phyloP scores from a whole-genome alignment of 2,888 invertebrate species.

The Eupithecia exiguata region DNA sequence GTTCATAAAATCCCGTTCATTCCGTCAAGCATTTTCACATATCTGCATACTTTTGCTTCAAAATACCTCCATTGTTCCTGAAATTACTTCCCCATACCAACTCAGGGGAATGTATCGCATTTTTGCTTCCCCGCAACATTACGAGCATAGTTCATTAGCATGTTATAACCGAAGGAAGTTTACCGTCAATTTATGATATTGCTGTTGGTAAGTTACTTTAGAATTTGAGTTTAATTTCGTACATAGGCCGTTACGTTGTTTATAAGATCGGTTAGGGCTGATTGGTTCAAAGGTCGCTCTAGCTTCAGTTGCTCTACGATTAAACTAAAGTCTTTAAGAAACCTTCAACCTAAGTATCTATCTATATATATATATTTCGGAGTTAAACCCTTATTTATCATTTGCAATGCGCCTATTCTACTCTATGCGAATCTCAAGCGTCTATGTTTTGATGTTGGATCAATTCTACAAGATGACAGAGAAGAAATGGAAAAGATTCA shows the following conservation, averaged over 20 bases:
- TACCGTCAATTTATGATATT: slow-evolving; percentile 11
- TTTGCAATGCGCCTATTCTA: no score
- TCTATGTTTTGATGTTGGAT: no score
- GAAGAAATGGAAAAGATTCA: no score
- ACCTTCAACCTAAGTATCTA: no score
- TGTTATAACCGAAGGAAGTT: slow-evolving; percentile 8
- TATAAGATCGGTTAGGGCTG: not conserved
- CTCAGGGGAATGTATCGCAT: slow-evolving; percentile 6
- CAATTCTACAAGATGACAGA: no score
- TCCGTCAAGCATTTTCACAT: not conserved
- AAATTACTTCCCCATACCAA: slow-evolving; percentile 5
- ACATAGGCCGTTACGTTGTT: not conserved
- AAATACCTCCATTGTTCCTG: slow-evolving; percentile 13
- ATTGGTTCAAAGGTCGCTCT: not conserved
- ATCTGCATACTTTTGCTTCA: not conserved
- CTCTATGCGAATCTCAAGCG: no score
- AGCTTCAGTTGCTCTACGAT: no score
- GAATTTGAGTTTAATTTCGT: slow-evolving; percentile 8
- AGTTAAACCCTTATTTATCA: no score
- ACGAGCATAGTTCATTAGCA: slow-evolving; percentile 14
- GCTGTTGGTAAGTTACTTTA: slow-evolving; percentile 6
- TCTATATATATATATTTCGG: no score
- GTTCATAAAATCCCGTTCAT: not conserved
- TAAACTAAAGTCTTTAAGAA: no score
- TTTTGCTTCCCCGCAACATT: slow-evolving; percentile 9